Base-by-base conservation (phyloP, 2,888 invertebrate species). In the Latrodectus elegans region DNA sequence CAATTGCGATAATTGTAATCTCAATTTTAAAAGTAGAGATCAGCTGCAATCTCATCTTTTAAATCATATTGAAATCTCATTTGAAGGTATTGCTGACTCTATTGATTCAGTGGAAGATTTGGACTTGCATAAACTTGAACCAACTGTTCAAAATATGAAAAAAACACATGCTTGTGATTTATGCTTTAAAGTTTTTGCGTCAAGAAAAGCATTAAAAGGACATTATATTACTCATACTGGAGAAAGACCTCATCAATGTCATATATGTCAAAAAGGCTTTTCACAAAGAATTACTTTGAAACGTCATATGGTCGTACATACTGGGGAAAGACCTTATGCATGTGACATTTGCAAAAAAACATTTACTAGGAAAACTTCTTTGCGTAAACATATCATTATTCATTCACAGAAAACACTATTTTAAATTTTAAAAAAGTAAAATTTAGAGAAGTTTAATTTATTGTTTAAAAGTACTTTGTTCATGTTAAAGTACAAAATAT, bases 331-430 rank as follows among this genome's bases (percentile, higher is more conserved):
- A 75, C 74, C 74, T 12, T 77, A 73, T 38, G 22, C 1, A n/a
- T 88, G 88, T 74, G 67, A 88, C n/a, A 64, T 79, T 8, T 88
- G 88, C 26, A 38, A 75, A n/a, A 88, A 88, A 55, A 60, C 38
- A 14, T 88, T 88, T 88, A 51, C 74, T 15, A 55, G 83, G 26
- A 68, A 83, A 78, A 68, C 82, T 6, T 74, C 73, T 68, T 75
- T 88, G 51, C 73, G 75, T 12, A 83, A 75, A 53, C 88, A 88
- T 74, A 53, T 74, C 51, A 49, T 70, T 14, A 78, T 26, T 14
- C 88, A 88, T 74, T 74, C 83, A 8, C 2, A 55, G n/a, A 60
- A 72, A 52, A 51, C 72, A 3, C 17, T 51, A 22, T 80, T 68
- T 70, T 78, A 55, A 65, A 53, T 12, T 15, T 60, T 60, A 15